These are phyloP conservation scores for Rhizoglyphus robini DNA, from an alignment of 1,140 invertebrate species.

Conservation along the genomic window DNA sequence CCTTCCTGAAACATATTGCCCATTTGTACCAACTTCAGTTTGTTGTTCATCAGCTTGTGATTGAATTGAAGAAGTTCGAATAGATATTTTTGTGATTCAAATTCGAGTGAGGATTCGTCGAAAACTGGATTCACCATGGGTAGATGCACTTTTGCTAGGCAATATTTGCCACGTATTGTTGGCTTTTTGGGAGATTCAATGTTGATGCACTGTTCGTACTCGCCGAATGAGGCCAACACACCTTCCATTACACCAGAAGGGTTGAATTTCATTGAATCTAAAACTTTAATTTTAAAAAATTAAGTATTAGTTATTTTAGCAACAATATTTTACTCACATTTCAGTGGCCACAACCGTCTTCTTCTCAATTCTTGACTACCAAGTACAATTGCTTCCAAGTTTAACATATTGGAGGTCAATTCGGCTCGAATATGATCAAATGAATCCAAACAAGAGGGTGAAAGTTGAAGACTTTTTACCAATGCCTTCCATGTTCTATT, in stretches of 20 bases:
- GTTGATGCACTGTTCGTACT: constrained; percentile 6
- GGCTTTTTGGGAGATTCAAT: not conserved
- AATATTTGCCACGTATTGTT: not conserved
- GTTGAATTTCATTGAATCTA: not conserved
- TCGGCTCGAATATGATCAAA: not conserved
- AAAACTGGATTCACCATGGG: not conserved
- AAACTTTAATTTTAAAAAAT: not conserved
- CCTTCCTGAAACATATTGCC: not conserved
- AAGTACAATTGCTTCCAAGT: no score
- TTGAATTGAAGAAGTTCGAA: not conserved
- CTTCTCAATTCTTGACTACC: no score
- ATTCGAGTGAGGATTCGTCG: not conserved
- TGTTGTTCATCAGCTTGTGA: no score
- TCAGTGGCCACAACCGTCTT: not conserved
- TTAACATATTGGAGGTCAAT: no score
- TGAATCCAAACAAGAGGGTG: not conserved
- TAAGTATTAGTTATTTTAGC: not conserved
- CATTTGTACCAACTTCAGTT: not conserved
- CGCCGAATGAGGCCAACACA: constrained; percentile 1
- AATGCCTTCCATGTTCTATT: no score
- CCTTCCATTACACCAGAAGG: constrained; percentile 11
- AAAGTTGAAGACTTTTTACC: not conserved
- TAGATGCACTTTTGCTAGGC: not conserved
- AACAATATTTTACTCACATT: not conserved
- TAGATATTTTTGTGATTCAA: no score